Evolutionary conservation across 2,797 vertebrate genomes (phyloP).

Genomic region (Dendrocincla fuliginosa): DNA sequence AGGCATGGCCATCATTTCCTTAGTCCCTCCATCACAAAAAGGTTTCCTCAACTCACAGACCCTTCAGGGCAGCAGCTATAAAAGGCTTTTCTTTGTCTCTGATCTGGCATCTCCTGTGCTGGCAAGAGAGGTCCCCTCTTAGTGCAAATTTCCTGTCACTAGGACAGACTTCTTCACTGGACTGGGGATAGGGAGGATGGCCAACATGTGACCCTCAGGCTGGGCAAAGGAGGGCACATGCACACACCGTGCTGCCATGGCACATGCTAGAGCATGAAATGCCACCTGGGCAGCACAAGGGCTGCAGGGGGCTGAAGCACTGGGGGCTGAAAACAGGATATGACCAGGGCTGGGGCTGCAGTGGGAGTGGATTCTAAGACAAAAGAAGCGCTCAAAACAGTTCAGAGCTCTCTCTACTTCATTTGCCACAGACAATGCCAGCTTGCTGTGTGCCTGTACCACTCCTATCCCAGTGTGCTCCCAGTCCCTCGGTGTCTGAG

Average conservation of each 20-base stretch:
- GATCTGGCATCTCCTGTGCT: background rate
- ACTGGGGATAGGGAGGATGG: background rate
- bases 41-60: background rate
- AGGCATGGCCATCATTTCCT: background rate
- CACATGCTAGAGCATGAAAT: background rate
- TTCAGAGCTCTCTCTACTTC: background rate
- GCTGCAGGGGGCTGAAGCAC: background rate
- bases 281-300: background rate
- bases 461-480: background rate
- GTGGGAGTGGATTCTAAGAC: background rate
- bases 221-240: background rate
- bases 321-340: background rate
- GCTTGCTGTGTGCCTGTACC: background rate
- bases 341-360: background rate
- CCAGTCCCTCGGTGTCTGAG: background rate
- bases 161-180: background rate
- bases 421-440: background rate
- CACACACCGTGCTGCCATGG: background rate
- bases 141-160: background rate
- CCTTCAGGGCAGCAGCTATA: background rate
- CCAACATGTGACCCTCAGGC: background rate
- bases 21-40: background rate
- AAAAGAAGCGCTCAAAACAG: background rate
- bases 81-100: background rate
- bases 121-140: background rate